Base-by-base conservation (phyloP, 2,888 invertebrate genomes). In the Ceriagrion tenellum region DNA sequence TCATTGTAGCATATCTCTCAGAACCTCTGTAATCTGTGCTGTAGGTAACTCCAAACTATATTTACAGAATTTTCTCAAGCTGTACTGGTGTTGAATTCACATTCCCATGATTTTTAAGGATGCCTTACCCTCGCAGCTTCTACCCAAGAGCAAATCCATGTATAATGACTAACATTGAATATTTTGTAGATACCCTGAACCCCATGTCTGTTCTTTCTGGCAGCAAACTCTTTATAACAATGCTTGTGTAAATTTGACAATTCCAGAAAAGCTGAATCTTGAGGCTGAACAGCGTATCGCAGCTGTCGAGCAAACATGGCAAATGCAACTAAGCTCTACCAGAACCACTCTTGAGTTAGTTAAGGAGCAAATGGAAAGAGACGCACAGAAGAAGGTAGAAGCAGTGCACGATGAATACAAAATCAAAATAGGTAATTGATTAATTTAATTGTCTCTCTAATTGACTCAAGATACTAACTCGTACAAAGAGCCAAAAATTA, bases 331-430 rank as follows among this genome's bases (percentile, higher is more conserved):
- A 47, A 96, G 96, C 95, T 96, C 97, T n/a, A 96, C 97, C 55
- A 96, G 97, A 95, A 96, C 97, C 0, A 97, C 97, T 16, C 96
- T 97, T 93, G 97, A 97, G 96, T 96, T 97, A 95, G 97, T 97
- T 8, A 97, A 97, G 96, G 97, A 97, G 96, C 97, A 97, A 96
- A 97, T 97, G 97, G 97, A 97, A 96, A 96, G 96, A 95, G 97
- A 97, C 95, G 96, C 97, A 12, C 97, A 97, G 96, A 96, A 97
- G 95, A 97, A 97, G 96, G 96, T 97, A 89, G 97, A 97, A 96
- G 96, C 96, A 55, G 96, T 97, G 20, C 97, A 98, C 95, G 97
- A 98, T 95, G 97, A 98, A 96, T 98, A 98, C 96, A 97, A 97
- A 95, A 96, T 97, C 95, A 98, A 98, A 96, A 97, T 98, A 97